A percentile compares a stretch with the other conserved stretches of the same genome.
Evolutionary conservation across 2,797 vertebrate genomes (phyloP).

Genomic region (Hoplostethus mediterraneus): DNA sequence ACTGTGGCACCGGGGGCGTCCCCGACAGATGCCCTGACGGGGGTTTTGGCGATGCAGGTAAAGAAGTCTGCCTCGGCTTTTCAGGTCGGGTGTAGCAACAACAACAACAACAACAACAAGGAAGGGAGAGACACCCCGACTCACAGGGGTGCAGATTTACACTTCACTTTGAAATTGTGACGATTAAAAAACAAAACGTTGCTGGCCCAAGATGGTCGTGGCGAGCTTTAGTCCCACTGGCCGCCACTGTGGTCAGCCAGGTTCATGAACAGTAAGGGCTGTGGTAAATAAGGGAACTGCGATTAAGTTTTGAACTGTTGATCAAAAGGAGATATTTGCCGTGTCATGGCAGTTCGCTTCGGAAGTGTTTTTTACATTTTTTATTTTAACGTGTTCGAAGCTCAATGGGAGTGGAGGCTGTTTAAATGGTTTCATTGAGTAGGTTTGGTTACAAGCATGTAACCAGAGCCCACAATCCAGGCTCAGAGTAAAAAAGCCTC

Average conservation of each 20-base stretch:
- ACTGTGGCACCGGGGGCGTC: neutral
- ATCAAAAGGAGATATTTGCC: neutral
- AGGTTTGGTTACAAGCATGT: constrained; percentile 67
- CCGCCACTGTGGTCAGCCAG: neutral
- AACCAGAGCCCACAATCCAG: constrained; percentile 60
- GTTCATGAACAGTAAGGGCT: neutral
- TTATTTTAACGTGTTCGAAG: constrained; percentile 14
- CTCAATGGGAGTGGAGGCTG: constrained; percentile 18
- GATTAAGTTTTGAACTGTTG: neutral
- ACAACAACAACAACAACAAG: no score
- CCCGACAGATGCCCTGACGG: constrained; percentile 37
- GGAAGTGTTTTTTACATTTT: no score
- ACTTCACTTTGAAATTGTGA: no score
- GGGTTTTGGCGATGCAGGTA: constrained; percentile 56
- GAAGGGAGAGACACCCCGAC: no score
- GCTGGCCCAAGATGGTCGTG: no score
- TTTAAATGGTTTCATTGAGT: constrained; percentile 62
- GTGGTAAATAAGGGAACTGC: neutral
- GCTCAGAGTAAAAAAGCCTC: constrained; percentile 55
- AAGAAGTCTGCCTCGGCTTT: constrained; percentile 20
- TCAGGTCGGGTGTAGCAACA: neutral
- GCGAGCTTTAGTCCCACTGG: no score
- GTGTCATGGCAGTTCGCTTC: neutral
- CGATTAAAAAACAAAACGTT: no score
- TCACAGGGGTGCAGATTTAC: no score